Conservation (phyloP, 1,140 invertebrate species). For the Penaeus chinensis region DNA sequence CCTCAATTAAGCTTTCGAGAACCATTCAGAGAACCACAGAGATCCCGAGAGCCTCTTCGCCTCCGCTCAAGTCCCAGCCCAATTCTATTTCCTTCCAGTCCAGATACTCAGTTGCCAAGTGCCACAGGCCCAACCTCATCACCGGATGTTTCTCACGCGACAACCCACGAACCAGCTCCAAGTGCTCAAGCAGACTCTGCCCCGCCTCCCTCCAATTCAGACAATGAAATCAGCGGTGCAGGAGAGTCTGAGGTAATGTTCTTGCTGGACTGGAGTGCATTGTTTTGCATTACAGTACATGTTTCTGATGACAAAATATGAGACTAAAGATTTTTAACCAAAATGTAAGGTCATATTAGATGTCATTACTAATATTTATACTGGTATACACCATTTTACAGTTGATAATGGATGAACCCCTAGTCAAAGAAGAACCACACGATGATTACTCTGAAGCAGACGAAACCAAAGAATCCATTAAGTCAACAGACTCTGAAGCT, state of each 20-base stretch:
- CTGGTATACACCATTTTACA: background rate
- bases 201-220: too few species aligned
- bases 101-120: conserved; percentile 33
- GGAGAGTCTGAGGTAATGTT: too few species aligned
- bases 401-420: conserved; percentile 42
- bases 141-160: conserved; percentile 30
- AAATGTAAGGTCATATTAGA: background rate
- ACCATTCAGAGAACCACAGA: conserved; percentile 32
- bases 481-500: conserved; percentile 42
- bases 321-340: background rate
- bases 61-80: conserved; percentile 29
- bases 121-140: background rate
- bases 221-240: too few species aligned
- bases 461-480: conserved; percentile 56
- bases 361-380: background rate
- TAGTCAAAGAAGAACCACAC: conserved; percentile 54
- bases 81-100: conserved; percentile 42
- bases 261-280: too few species aligned
- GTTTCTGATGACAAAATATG: too few species aligned
- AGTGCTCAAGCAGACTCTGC: conserved; percentile 18
- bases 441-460: conserved; percentile 52
- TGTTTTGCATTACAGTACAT: too few species aligned
- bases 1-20: conserved; percentile 23
- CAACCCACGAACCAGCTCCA: conserved; percentile 7
- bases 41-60: conserved; percentile 21